Base-by-base conservation (phyloP, 2,113 vertebrate species). In the Hepsetus odoe region DNA sequence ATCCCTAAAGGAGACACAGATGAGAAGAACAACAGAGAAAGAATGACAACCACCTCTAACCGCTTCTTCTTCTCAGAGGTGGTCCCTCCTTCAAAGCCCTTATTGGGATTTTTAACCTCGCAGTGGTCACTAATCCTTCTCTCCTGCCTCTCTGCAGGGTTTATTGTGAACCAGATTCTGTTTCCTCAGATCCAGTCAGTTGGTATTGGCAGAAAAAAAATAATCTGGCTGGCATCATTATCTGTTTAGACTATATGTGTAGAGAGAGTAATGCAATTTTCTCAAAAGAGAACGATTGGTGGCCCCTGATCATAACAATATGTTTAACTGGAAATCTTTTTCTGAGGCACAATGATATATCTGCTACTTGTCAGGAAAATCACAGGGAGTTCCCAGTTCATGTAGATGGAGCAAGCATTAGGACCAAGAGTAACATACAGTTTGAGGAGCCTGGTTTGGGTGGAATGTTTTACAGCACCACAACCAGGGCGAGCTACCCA, bases 51-150 rank as follows among this genome's bases (percentile, higher is more conserved):
- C 55, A 77, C 84, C 69, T 84, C 79, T 24, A 85, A 74, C 75
- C 74, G 11, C 49, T 26, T 62, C 18, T 83, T 53, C 55, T 90
- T 83, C 46, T 28, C 80, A 55, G 22, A 89, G 59, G 86, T 88
- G 59, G 77, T 81, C 72, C 28, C 38, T 51, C 20, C 16, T 71
- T 8, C 44, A 70, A 9, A 16, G 44, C 30, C n/a, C 46, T 30
- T 70, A 0, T 70, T 51, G 30, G 28, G 28, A 61, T 35, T 51
- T 78, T 5, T 20, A 32, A 32, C 7, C 44, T 38, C 6, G 6
- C n/a, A 53, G 24, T 59, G 7, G 64, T 56, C 11, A 61, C 7
- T 16, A 49, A 49, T 18, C 44, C 44, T 18, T 3, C 14, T 16
- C 44, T 2, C 13, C 9, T 49, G 18, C 13, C 40, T 42, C 13